Percentiles rank a stretch among this genome's conserved stretches.
These are phyloP conservation scores for Marmota flaviventris DNA, from an alignment of 2,113 vertebrate species.

Conservation along the genomic window DNA sequence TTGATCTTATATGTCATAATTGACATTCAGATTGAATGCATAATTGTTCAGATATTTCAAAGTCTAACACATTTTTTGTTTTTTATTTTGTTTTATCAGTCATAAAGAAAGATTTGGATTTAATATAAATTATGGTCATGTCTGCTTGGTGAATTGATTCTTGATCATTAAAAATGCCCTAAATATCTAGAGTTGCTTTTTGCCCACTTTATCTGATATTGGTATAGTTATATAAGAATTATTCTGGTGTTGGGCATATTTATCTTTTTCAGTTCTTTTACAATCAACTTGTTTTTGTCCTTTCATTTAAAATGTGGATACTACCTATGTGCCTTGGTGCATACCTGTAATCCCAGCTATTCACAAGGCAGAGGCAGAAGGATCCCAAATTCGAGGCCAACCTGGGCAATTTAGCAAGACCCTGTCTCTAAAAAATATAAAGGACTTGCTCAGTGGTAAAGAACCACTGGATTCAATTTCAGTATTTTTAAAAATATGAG, in stretches of 20 bases:
- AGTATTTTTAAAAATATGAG: neutral
- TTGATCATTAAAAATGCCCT: neutral
- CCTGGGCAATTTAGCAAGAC: no score
- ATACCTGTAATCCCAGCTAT: no score
- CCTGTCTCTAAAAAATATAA: no score
- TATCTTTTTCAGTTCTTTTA: neutral
- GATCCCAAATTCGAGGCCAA: no score
- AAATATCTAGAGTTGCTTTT: neutral
- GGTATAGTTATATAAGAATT: neutral
- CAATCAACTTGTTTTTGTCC: neutral
- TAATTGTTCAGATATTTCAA: neutral
- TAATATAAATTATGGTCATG: neutral
- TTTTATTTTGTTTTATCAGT: neutral
- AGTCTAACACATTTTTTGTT: neutral
- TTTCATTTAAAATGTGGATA: neutral
- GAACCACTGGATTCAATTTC: no score
- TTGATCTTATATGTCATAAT: neutral
- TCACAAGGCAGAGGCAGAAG: no score
- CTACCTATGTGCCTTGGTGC: neutral
- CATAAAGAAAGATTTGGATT: neutral
- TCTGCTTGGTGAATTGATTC: neutral
- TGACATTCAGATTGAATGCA: neutral
- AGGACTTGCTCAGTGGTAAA: no score
- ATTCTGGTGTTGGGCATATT: neutral
- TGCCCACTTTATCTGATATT: neutral